Evolutionary conservation across 1,140 invertebrate species (phyloP).

Genomic region (Himalopsyche phryganea): DNA sequence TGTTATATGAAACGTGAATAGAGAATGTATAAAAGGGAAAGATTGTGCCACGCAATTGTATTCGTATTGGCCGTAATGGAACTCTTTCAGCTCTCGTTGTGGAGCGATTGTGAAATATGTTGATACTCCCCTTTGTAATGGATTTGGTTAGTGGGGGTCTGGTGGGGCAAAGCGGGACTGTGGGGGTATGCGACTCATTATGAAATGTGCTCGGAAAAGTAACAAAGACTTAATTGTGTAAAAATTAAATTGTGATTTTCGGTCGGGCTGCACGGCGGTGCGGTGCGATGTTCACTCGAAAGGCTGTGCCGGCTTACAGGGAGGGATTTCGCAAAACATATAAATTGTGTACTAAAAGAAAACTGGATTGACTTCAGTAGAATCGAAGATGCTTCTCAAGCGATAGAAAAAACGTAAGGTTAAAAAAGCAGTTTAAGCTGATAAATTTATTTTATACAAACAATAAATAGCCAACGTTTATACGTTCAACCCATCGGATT

Average conservation of each 20-base stretch:
- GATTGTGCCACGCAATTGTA: constrained; percentile 35
- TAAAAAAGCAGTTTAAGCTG: too few relatives aligned
- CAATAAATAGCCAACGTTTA: too few relatives aligned
- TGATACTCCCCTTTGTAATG: constrained; percentile 35
- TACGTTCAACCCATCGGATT: too few relatives aligned
- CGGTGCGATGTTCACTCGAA: too few relatives aligned
- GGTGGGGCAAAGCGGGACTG: constrained; percentile 1
- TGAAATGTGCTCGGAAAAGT: constrained; percentile 26
- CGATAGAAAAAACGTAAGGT: too few relatives aligned
- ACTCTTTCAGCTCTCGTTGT: constrained; percentile 34
- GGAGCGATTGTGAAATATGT: constrained; percentile 35
- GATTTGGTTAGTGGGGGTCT: constrained; percentile 28
- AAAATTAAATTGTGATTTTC: constrained; percentile 22
- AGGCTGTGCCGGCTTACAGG: too few relatives aligned
- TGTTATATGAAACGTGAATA: constrained; percentile 35
- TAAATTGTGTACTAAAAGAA: too few relatives aligned
- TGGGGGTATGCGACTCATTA: constrained; percentile 22
- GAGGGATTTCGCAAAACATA: too few relatives aligned
- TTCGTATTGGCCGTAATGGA: constrained; percentile 35
- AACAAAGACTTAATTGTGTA: constrained; percentile 32
- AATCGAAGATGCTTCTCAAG: too few relatives aligned
- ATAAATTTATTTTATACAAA: too few relatives aligned
- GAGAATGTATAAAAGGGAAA: constrained; percentile 35
- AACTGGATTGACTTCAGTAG: too few relatives aligned
- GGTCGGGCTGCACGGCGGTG: neutral